Conservation (phyloP, 2,888 invertebrate genomes). For the Mythimna pallens region DNA sequence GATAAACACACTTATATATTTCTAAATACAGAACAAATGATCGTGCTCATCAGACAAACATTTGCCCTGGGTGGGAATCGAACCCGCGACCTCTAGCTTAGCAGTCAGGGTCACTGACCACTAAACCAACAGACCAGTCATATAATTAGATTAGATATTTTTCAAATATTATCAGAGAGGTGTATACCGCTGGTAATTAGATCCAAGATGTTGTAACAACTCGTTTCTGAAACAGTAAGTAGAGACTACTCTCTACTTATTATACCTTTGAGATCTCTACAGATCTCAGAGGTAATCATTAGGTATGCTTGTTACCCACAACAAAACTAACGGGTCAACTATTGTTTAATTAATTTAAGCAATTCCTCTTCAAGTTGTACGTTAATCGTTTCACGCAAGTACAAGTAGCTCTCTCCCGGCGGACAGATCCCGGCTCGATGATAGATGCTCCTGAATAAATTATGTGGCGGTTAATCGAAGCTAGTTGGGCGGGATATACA, state of each 20-base stretch:
- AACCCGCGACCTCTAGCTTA: too few species aligned
- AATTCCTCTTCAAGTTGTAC: conserved; percentile 66
- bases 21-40: too few species aligned
- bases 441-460: conserved; percentile 83
- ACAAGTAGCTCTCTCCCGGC: conserved; percentile 72
- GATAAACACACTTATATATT: too few species aligned
- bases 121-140: too few species aligned
- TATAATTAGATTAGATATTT: too few species aligned
- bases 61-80: too few species aligned
- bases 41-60: too few species aligned
- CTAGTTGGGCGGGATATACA: conserved; percentile 65
- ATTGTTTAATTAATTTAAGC: conserved; percentile 65
- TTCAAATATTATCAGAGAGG: too few species aligned
- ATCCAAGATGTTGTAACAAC: neutral
- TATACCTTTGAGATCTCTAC: too few species aligned
- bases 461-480: conserved; percentile 75
- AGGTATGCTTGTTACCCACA: neutral
- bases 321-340: conserved; percentile 48
- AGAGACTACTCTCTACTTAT: too few species aligned
- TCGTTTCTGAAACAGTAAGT: neutral
- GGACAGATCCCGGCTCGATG: conserved; percentile 77
- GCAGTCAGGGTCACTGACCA: too few species aligned
- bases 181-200: too few species aligned
- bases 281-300: neutral
- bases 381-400: conserved; percentile 79